Evolutionary conservation across 2,797 vertebrate species (phyloP).

Genomic region (Psittacula derbiana): DNA sequence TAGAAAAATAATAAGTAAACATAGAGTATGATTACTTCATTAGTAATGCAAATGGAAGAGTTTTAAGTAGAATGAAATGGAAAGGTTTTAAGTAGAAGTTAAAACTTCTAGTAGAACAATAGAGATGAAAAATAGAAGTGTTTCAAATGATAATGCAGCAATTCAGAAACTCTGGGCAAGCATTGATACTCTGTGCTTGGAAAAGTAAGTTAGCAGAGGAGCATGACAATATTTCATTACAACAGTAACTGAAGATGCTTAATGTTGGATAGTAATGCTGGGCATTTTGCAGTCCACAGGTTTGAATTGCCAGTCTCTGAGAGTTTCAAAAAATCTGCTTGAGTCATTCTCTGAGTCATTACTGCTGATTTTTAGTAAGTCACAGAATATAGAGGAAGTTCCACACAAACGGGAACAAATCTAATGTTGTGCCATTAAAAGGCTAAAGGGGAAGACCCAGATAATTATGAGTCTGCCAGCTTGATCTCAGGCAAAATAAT

Average conservation of each 20-base stretch:
- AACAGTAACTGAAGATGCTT: neutral
- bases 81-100: neutral
- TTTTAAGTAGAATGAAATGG: neutral
- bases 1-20: neutral
- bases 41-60: neutral
- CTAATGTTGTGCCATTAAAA: constrained; percentile 54
- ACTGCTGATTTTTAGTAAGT: neutral
- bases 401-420: neutral
- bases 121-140: neutral
- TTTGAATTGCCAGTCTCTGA: neutral
- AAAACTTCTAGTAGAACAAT: no score
- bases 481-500: constrained; percentile 49
- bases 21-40: neutral
- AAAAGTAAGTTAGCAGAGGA: neutral
- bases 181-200: neutral
- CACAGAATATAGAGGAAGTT: neutral
- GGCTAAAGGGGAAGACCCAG: constrained; percentile 38
- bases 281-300: neutral
- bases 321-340: neutral
- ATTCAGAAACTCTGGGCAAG: neutral
- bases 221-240: neutral
- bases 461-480: constrained; percentile 41
- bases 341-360: constrained; percentile 7
- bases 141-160: neutral
- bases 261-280: neutral